A percentile compares a stretch with the other conserved stretches of the same genome.
Evolutionary conservation across 2,113 vertebrate genomes (phyloP).

Genomic region (Rhegmatorhina hoffmannsi): DNA sequence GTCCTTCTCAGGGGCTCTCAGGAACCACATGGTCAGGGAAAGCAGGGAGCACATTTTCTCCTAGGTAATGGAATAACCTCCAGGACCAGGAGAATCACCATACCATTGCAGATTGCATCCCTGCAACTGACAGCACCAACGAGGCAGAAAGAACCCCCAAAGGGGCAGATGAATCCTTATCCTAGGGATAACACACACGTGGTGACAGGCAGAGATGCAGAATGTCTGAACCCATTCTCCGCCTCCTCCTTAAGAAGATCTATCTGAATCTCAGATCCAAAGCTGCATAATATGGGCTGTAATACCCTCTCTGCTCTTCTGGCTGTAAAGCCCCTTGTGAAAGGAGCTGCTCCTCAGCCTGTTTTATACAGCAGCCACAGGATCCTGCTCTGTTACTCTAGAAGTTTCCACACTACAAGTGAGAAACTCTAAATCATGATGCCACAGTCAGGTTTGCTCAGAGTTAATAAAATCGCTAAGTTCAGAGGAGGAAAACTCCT

Average conservation of each 20-base stretch:
- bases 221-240: neutral
- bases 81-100: too few relatives aligned
- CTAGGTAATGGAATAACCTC: too few relatives aligned
- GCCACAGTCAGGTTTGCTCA: neutral
- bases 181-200: fast-evolving
- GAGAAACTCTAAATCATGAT: neutral
- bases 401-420: neutral
- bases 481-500: neutral
- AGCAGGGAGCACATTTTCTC: too few relatives aligned
- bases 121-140: too few relatives aligned
- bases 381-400: neutral
- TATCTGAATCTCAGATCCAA: neutral
- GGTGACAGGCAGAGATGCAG: neutral
- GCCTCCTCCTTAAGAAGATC: neutral
- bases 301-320: neutral
- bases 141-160: too few relatives aligned
- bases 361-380: neutral
- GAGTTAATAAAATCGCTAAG: neutral
- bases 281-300: neutral
- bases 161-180: neutral
- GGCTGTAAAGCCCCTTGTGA: neutral
- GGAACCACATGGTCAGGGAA: too few relatives aligned
- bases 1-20: too few relatives aligned
- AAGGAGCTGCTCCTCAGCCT: neutral
- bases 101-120: too few relatives aligned